Conservation (phyloP, 92 coral and sea anemone genomes). For the Palythoa grandiflora region DNA sequence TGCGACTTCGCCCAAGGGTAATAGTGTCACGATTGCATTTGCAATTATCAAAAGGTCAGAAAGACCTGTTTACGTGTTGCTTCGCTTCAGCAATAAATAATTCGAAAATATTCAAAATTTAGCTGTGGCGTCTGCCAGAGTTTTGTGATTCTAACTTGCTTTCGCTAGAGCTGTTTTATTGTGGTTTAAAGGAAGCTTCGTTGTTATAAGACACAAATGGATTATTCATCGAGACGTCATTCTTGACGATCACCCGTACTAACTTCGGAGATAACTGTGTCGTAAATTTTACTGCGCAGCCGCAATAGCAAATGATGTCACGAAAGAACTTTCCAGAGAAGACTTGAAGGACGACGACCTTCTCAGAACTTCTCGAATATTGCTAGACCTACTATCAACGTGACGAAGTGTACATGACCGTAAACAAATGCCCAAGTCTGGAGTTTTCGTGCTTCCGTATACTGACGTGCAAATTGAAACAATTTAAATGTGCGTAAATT, state of each 20-base stretch:
- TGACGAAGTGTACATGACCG: neutral
- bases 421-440: neutral
- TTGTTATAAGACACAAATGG: neutral
- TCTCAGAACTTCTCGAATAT: constrained; percentile 16
- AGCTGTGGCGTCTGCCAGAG: neutral
- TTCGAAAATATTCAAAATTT: neutral
- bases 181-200: neutral
- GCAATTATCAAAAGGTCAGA: constrained; percentile 21
- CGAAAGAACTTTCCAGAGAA: constrained; percentile 29
- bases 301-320: constrained; percentile 34
- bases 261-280: neutral
- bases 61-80: neutral
- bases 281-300: constrained; percentile 33
- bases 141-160: neutral
- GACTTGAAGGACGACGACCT: neutral
- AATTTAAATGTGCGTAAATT: neutral
- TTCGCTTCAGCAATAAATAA: neutral
- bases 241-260: neutral
- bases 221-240: constrained; percentile 13
- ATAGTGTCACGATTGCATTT: constrained; percentile 18
- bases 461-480: neutral
- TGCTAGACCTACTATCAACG: constrained; percentile 38
- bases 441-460: constrained; percentile 1
- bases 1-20: constrained; percentile 14
- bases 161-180: constrained; percentile 11